Evolutionary conservation across 2,113 vertebrate genomes (phyloP).

Genomic region (Peucedramus taeniatus): DNA sequence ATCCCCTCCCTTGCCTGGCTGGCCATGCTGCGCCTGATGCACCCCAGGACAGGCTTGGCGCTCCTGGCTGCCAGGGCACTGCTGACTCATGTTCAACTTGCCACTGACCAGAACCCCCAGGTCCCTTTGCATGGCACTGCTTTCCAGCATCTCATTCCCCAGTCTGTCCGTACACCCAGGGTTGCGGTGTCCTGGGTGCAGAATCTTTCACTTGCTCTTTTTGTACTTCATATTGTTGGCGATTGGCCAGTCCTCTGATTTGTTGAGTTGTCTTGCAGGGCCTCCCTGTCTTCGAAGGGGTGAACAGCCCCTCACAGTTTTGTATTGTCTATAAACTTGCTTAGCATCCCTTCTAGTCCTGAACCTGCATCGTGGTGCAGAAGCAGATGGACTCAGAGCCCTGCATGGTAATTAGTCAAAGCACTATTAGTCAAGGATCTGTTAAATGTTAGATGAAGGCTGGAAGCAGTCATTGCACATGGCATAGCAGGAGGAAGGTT

Average conservation of each 20-base stretch:
- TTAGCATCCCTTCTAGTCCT: background rate
- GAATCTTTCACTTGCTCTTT: background rate
- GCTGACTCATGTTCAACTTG: background rate
- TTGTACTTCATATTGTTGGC: background rate
- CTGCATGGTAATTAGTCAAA: background rate
- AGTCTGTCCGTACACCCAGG: background rate
- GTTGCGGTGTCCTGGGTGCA: background rate
- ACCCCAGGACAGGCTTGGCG: rapidly evolving
- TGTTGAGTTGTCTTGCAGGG: background rate
- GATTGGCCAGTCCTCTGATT: background rate
- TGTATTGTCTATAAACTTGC: background rate
- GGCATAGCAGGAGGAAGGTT: background rate
- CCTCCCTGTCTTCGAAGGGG: too few relatives aligned
- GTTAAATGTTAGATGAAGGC: background rate
- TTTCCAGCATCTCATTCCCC: background rate
- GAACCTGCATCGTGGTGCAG: background rate
- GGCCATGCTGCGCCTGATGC: background rate
- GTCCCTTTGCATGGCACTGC: background rate
- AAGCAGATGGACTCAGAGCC: background rate
- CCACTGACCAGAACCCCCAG: rapidly evolving
- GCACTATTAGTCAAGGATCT: background rate
- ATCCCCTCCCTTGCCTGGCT: background rate
- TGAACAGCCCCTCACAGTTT: background rate
- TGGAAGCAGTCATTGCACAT: background rate
- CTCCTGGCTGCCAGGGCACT: background rate